Evolutionary conservation across 37 sponge, comb jelly and placozoan species (phyloP), one percentile per base, ranked within the genome.

Genomic region (Trichoplax adhaerens): DNA sequence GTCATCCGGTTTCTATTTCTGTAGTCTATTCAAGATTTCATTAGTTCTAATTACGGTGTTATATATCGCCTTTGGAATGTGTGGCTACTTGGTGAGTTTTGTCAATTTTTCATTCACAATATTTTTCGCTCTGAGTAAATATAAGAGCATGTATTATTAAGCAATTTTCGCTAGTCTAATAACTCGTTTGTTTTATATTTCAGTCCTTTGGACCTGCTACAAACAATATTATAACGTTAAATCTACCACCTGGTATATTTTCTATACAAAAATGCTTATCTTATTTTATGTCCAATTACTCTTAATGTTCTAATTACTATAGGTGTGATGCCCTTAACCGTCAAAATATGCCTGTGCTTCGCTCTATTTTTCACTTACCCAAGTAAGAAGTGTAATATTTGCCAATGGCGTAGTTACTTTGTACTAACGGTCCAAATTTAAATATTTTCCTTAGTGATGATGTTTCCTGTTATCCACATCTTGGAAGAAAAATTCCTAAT

Each of bases 301-400:
- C 12, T 60, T 10, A 60, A 12, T 60, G 62, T 60, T 10, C 54
- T 62, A 54, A n/a, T 46, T 72, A 53, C 60, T 7, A 47, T 54
- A 77, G 88, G 88, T 50, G 51, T 80, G 10, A 78, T 92, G 70
- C 93, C 93, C 1, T 62, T 81, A 12, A 68, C 87, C 46, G 96
- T 94, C 54, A 90, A 83, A 56, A 68, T 75, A 3, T 94, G 87
- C 71, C 96, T 94, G 48, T 87, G 87, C 53, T 83, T 89, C 55
- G 84, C 88, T 48, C 79, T 94, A 7, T 85, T 87, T 82, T 94
- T 94, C 86, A 94, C 96, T 10, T 94, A 87, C 65, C 96, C 96
- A 50, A 71, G 93, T 92, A 64, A 68, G 80, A 54, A 29, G 29
- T 29, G 29, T 29, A 66, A 5, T 52, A 66, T 5, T 52, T 52